These are phyloP conservation scores for Microcebus jonahi DNA, from an alignment of 2,113 vertebrate genomes.

Conservation along the genomic window DNA sequence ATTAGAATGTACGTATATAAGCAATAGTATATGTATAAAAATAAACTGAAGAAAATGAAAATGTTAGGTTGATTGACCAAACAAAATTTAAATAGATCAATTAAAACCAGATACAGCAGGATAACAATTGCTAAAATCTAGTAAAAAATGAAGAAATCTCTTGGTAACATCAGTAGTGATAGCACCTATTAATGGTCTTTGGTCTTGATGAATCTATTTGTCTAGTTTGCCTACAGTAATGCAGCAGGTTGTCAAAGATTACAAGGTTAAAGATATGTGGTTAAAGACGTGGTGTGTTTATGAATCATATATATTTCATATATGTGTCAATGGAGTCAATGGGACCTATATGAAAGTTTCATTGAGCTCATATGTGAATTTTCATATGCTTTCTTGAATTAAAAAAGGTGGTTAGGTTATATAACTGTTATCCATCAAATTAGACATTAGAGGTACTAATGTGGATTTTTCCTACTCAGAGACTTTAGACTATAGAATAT, in stretches of 20 bases:
- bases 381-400: not conserved
- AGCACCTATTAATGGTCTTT: not conserved
- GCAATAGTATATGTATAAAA: not conserved
- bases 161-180: not conserved
- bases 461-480: not conserved
- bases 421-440: not conserved
- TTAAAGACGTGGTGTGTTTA: too few relatives aligned
- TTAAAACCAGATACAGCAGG: not conserved
- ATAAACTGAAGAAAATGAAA: not conserved
- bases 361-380: not conserved
- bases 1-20: not conserved
- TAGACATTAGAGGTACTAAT: not conserved
- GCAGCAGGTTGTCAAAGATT: not conserved
- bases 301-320: too few relatives aligned
- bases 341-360: not conserved
- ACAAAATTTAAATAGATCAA: not conserved
- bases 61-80: not conserved
- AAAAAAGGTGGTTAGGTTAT: rapidly evolving
- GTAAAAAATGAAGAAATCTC: not conserved
- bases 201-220: not conserved
- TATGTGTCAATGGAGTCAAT: not conserved
- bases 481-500: not conserved
- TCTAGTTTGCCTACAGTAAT: not conserved
- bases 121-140: not conserved
- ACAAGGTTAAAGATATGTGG: not conserved